Conservation (phyloP, 2,888 invertebrate species). For the Mimachlamys varia region DNA sequence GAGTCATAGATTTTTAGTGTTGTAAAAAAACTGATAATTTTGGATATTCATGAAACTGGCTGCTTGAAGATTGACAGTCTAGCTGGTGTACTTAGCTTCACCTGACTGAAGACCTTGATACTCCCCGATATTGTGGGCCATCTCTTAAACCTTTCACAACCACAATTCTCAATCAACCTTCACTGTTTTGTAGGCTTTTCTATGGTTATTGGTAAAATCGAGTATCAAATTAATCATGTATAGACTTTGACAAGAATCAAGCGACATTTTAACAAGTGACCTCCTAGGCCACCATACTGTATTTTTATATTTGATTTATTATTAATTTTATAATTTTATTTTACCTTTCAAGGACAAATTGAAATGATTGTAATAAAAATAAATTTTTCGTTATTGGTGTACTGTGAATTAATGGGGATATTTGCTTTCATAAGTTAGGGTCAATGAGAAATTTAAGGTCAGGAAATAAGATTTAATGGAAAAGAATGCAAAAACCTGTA, state of each 20-base stretch:
- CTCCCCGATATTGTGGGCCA: background rate
- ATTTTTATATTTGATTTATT: background rate
- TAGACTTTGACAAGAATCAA: constrained; percentile 8
- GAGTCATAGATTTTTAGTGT: background rate
- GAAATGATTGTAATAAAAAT: background rate
- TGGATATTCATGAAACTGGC: background rate
- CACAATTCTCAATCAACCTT: background rate
- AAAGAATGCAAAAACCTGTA: background rate
- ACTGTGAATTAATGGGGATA: background rate
- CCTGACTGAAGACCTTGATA: background rate
- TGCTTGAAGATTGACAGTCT: no score
- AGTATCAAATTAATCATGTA: background rate
- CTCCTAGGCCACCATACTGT: background rate
- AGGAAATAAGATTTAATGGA: background rate
- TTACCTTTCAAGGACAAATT: background rate
- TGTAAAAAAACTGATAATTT: background rate
- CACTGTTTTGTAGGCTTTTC: background rate
- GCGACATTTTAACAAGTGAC: background rate
- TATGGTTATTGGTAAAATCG: background rate
- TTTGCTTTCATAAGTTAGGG: background rate
- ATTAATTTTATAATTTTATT: background rate
- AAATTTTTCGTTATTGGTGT: background rate
- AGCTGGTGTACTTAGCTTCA: background rate
- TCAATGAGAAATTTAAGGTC: background rate
- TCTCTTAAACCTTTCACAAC: background rate